Evolutionary conservation across 2,888 invertebrate species (phyloP), one percentile per base, ranked within the genome.

Genomic region (Coleophora deauratella): DNA sequence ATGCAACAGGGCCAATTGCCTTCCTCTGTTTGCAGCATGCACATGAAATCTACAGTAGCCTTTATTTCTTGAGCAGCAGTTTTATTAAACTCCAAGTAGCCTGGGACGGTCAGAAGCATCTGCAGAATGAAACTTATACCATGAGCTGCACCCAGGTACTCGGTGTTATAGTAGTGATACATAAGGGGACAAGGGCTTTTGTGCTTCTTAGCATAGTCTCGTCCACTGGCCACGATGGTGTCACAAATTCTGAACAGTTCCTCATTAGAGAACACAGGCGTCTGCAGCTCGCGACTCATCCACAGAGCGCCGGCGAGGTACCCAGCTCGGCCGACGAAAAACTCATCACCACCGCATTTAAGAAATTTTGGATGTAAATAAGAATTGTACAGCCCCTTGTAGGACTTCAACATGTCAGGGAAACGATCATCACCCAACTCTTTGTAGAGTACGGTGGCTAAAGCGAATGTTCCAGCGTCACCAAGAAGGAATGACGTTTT

Each of bases 311-410:
- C 95, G 51, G 91, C 90, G 0, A 96, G 66, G 57, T 92, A 96
- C 0, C 96, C 96, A 34, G 95, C 91, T 47, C 96, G 87, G 0
- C 96, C 96, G 1, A 95, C 94, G 58, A 96, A 91, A 14, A 95
- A 78, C 69, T 96, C 96, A 72, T 96, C 95, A 28, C 93, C 92
- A 12, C 92, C 93, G 59, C 88, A 88, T 58, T 87, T 86, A 9
- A 90, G 73, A 55, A 91, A 91, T 50, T 67, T 78, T 0, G 79
- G 73, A 41, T 70, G 67, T 15, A 84, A 54, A 46, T 71, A 84
- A 9, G 57, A 57, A 9, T 42, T 43, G 32, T 81, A 72, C 8
- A 87, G 70, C 9, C 81, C 72, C 44, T 76, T 78, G 45, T 82
- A 81, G 21, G 65, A 61, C 2, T 77, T 59, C 2, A 87, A 59